Conservation (phyloP, 2,888 invertebrate genomes). For the Papilio elwesi region DNA sequence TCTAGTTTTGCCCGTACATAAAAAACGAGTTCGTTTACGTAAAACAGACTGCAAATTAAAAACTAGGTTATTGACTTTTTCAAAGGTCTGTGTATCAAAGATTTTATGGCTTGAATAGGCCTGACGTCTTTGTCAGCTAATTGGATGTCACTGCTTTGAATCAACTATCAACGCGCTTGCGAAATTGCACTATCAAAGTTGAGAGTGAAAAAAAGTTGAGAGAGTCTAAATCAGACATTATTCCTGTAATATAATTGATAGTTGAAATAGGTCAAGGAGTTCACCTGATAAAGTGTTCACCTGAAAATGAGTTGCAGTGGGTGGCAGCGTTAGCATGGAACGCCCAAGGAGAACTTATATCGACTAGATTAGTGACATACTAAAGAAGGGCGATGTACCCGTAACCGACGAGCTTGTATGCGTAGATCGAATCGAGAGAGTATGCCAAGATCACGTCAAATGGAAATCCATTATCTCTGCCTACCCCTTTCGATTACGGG, state of each 20-base stretch:
- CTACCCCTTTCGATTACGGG: too few relatives aligned
- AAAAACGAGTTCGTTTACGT: background rate
- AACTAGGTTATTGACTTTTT: constrained; percentile 15
- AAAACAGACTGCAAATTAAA: constrained; percentile 15
- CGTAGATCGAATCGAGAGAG: too few relatives aligned
- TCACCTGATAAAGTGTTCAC: too few relatives aligned
- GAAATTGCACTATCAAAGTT: background rate
- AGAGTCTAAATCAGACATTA: background rate
- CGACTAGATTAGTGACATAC: too few relatives aligned
- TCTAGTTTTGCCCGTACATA: background rate
- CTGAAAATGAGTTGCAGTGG: too few relatives aligned
- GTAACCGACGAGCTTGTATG: too few relatives aligned
- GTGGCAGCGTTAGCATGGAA: too few relatives aligned
- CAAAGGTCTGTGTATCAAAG: constrained; percentile 7
- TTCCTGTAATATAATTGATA: too few relatives aligned
- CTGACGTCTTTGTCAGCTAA: constrained; percentile 16
- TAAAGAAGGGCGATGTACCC: too few relatives aligned
- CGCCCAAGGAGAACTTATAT: too few relatives aligned
- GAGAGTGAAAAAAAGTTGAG: background rate
- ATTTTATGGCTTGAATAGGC: background rate
- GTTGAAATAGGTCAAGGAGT: background rate
- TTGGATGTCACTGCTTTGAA: constrained; percentile 3
- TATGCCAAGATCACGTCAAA: too few relatives aligned
- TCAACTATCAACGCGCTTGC: background rate
- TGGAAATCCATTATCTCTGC: too few relatives aligned